Base-by-base conservation (phyloP, 1,140 invertebrate genomes). In the Matsumurasca onukii region DNA sequence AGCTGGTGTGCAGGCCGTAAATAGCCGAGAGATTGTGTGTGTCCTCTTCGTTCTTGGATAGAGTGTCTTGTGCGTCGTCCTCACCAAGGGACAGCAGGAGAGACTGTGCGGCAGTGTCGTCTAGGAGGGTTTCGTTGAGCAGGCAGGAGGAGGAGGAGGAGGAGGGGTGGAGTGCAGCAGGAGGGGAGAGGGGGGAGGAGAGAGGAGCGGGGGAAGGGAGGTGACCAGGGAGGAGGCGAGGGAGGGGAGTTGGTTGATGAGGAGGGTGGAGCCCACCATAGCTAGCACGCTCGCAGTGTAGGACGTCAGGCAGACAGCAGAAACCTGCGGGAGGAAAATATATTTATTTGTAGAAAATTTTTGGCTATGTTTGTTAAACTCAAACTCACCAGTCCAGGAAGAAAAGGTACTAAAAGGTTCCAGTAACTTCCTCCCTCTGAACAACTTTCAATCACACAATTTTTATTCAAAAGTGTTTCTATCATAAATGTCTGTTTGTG, bases 241-340 rank as follows among this genome's bases (percentile, higher is more conserved):
- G 25, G 15, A 20, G 13, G 62, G 30, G 1, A 65, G 27, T 24
- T 65, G 62, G 39, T 65, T 65, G n/a, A 24, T 17, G 31, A 31
- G n/a, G 24, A 65, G 9, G 17, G 89, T 83, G 48, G 90, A 90
- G 20, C 88, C 88, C 39, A 91, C 77, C 29, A 94, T 77, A 1
- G 90, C 89, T 31, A 89, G 77, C 17, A 94, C 76, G 55, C 88
- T 86, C 13, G 88, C 86, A 0, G 88, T 80, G 78, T 94, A 95
- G 39, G 88, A 88, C 2, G 88, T 81, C 0, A 89, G 78, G 69
- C 90, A 83, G 27, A 91, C 85, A 1, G 85, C 80, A 51, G 88
- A 83, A 31, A 91, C 77, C 82, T 84, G 72, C 64, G 76, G 72
- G 62, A 70, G 74, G 12, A 69, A 45, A 68, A 17, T 57, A 30